A percentile compares a stretch with the other conserved stretches of the same genome.
Evolutionary conservation across 2,113 vertebrate genomes (phyloP).

Genomic region (Cottus gobio): DNA sequence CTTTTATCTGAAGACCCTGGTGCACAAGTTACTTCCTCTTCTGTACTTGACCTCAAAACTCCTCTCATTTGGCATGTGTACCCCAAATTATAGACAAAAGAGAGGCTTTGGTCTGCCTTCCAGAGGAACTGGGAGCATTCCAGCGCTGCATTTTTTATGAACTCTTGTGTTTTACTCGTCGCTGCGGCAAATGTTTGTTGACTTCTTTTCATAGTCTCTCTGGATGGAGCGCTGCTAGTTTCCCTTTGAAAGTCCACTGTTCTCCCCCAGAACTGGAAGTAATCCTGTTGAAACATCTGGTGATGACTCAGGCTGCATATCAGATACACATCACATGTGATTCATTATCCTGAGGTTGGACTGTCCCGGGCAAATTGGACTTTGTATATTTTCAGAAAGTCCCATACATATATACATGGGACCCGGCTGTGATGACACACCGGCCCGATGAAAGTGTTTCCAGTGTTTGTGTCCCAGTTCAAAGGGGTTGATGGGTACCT

Average conservation of each 20-base stretch:
- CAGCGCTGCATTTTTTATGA: conserved; percentile 44
- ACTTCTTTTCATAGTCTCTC: conserved; percentile 52
- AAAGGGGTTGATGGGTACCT: conserved; percentile 75
- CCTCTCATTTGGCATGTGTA: conserved; percentile 73
- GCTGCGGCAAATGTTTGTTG: conserved; percentile 63
- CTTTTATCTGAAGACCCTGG: conserved; percentile 76
- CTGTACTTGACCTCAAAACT: conserved; percentile 78
- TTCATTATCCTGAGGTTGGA: conserved; percentile 81
- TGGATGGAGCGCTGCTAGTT: conserved; percentile 46
- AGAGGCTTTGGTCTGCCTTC: conserved; percentile 67
- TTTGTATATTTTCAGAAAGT: conserved; percentile 83
- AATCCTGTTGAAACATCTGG: conserved; percentile 80
- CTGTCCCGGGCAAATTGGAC: conserved; percentile 78
- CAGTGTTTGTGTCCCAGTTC: conserved; percentile 77
- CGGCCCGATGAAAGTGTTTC: conserved; percentile 78
- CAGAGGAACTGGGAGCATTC: conserved; percentile 44
- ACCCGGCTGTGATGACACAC: conserved; percentile 78
- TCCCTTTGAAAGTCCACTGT: conserved; percentile 62
- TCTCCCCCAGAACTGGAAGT: conserved; percentile 73
- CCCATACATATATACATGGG: conserved; percentile 83
- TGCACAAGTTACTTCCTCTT: conserved; percentile 75
- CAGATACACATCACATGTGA: conserved; percentile 82
- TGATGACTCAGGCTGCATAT: conserved; percentile 81
- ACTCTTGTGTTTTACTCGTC: conserved; percentile 47
- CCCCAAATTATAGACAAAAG: conserved; percentile 68